Conservation (phyloP, 1,140 invertebrate genomes). For the Heliothis subflexa region DNA sequence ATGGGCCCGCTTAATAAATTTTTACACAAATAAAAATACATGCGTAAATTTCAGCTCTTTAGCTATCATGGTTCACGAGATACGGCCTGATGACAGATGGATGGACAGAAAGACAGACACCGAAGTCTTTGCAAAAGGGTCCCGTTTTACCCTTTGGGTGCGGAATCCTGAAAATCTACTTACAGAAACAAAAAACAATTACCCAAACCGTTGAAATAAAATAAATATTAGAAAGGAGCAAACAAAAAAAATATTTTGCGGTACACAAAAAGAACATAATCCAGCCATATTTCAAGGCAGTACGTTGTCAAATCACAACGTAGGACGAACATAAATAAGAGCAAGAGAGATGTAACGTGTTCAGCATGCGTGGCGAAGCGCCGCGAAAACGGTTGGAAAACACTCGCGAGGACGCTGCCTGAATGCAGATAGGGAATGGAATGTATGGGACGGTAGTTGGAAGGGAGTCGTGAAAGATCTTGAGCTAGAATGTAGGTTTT, state of each 20-base stretch:
- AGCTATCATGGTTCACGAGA: too few species aligned
- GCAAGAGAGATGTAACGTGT: slow-evolving; percentile 57
- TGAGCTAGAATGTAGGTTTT: not conserved
- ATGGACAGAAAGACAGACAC: too few species aligned
- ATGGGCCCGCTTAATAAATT: too few species aligned
- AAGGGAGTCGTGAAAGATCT: not conserved
- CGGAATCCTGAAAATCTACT: too few species aligned
- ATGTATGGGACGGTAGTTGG: slow-evolving; percentile 45
- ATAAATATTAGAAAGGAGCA: not conserved
- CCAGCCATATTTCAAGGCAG: slow-evolving; percentile 51
- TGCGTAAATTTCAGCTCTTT: too few species aligned
- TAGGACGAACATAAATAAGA: slow-evolving; percentile 60
- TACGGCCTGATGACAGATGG: too few species aligned
- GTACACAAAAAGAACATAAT: slow-evolving; percentile 10
- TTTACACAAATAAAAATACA: too few species aligned
- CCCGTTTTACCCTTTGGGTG: too few species aligned
- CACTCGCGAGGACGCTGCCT: slow-evolving; percentile 65
- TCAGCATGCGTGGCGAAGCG: slow-evolving; percentile 55
- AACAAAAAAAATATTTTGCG: not conserved
- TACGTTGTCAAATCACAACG: slow-evolving; percentile 63
- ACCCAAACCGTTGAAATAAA: not conserved
- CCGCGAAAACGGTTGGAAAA: slow-evolving; percentile 75
- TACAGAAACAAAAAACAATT: too few species aligned
- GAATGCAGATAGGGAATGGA: slow-evolving; percentile 67
- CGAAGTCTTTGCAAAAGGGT: too few species aligned